Base-by-base conservation (phyloP, 2,113 vertebrate species). In the Limnothrissa miodon region DNA sequence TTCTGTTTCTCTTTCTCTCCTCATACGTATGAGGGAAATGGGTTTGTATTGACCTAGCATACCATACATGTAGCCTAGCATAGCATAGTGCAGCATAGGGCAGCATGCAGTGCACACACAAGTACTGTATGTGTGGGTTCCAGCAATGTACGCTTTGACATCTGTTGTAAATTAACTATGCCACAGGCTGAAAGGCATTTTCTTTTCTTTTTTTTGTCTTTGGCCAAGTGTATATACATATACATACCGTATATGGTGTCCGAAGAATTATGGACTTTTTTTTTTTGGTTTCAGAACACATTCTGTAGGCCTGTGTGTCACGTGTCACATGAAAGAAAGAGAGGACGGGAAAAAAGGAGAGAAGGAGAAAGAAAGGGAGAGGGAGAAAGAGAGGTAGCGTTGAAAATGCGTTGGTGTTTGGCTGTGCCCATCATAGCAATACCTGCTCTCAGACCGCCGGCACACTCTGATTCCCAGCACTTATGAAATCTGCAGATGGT, bases 151-250 rank as follows among this genome's bases (percentile, higher is more conserved):
- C n/a, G 66, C 29, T 15, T 4, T 74, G 66, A 74, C 66, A 74
- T 74, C 66, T 74, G 66, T 74, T 74, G 66, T 33, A 33, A 74
- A 74, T 74, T 74, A 74, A 33, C 33, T 11, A 11, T 74, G 66
- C 29, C 66, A 74, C 66, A 13, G 36, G 66, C 66, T 74, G 33
- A 36, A 66, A 29, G 46, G 11, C 59, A 11, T 33, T 66, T 25
- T 15, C 17, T 66, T 66, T 66, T 66, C 48, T 13, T 21, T 56
- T 56, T 56, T 56, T 56, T n/a, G n/a, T n/a, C n/a, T n/a, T n/a
- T n/a, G n/a, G n/a, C n/a, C 17, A 56, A 56, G 53, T 21, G 23
- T 56, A 56, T 56, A 56, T 56, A 42, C n/a, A n/a, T n/a, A n/a
- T n/a, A n/a, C n/a, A n/a, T n/a, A 51, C 15, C 21, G 17, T 21